These are phyloP conservation scores for Megalops cyprinoides DNA, from an alignment of 2,797 vertebrate genomes.

Conservation along the genomic window DNA sequence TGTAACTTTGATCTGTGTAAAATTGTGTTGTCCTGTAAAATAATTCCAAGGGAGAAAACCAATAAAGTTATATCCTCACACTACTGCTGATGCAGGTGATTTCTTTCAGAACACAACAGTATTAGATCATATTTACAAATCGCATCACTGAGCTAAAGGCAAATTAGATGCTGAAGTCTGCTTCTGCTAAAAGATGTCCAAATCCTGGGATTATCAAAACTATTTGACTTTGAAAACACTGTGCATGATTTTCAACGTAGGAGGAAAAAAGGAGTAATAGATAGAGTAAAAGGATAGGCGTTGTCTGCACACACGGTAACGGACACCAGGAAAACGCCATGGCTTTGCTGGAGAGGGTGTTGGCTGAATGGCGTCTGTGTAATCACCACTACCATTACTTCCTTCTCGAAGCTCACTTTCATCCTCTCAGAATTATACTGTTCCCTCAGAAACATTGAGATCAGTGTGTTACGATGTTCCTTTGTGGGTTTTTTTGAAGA, in stretches of 20 bases:
- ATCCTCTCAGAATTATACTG: constrained; percentile 5
- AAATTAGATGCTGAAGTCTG: not conserved
- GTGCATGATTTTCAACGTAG: constrained; percentile 77
- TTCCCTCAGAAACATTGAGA: not conserved
- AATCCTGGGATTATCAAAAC: constrained; percentile 74
- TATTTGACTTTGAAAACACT: constrained; percentile 76
- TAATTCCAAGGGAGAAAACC: too few species aligned
- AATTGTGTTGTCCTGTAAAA: too few species aligned
- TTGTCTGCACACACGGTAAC: constrained; percentile 62
- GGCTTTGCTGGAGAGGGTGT: constrained; percentile 67
- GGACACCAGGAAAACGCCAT: constrained; percentile 47
- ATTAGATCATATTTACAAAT: too few species aligned
- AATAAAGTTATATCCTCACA: too few species aligned
- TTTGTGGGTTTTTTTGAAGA: constrained; percentile 1
- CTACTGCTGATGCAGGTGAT: too few species aligned
- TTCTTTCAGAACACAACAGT: too few species aligned
- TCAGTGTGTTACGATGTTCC: constrained; percentile 23
- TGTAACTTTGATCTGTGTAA: too few species aligned
- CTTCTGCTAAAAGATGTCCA: not conserved
- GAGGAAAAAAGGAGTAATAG: constrained; percentile 80
- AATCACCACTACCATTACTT: not conserved
- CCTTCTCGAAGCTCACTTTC: not conserved
- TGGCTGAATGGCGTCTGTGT: not conserved
- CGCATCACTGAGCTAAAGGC: too few species aligned
- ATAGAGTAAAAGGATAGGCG: constrained; percentile 67